Evolutionary conservation across 2,888 invertebrate species (phyloP), one percentile per base, ranked within the genome.

Genomic region (Macrostomum cliftonense): DNA sequence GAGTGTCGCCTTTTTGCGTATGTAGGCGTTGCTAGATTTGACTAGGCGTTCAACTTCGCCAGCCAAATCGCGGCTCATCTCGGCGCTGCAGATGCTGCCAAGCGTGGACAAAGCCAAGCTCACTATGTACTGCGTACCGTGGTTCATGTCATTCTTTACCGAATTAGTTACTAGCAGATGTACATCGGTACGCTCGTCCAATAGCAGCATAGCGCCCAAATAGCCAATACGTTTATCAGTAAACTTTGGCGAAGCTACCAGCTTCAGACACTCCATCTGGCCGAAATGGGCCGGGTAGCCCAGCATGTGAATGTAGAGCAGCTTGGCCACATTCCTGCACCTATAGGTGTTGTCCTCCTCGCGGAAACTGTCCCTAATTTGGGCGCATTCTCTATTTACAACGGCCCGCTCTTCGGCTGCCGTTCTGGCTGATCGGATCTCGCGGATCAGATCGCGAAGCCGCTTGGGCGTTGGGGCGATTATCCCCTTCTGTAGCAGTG

Each of bases 231-330:
- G 77, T 74, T 99, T 99, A 75, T 99, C 97, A 52, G 97, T 99
- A 73, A 97, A 99, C 67, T 91, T 78, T 45, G 89, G 82, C 57
- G 95, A 93, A 50, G 97, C 97, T 59, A 97, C 95, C 63, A 99
- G 75, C 72, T 99, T 99, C 61, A 99, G 77, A 73, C 97, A 99
- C 74, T 99, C 97, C 71, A 99, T 75, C 71, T 76, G 97, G 17
- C 97, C 97, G 74, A 97, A 99, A 75, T 99, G 97, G 43, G 97
- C 97, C 49, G 93, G 95, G 75, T 97, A 99, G 43, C 97, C 97
- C 61, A 99, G 77, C 95, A 99, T 97, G 71, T 99, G 95, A 68
- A 99, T 97, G 74, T 99, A 99, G 13, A 99, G 77, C 52, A 99
- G 77, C 73, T 99, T 99, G 55, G 97, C 97, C 63, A 99, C 93